Base-by-base conservation (phyloP, 2,888 invertebrate genomes). In the Scelioninae gen. 2 region DNA sequence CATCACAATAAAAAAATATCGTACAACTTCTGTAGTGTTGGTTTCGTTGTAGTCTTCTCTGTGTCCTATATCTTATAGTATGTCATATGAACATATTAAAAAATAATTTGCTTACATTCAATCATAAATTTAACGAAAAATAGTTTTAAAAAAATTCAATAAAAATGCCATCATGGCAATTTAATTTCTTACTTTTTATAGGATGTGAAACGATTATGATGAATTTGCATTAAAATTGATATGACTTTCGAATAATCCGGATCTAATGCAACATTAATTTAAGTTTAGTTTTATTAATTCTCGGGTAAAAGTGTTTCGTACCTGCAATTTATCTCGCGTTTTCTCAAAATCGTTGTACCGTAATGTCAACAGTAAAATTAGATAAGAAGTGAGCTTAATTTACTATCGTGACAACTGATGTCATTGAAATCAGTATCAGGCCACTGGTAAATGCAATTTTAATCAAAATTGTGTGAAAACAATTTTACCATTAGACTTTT, bases 351-450 rank as follows among this genome's bases (percentile, higher is more conserved):
- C 31, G 18, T 58, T n/a, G 22, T 22, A n/a, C 22, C 43, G 19
- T n/a, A 11, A 28, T 25, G n/a, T n/a, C n/a, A n/a, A n/a, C 39
- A 25, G 43, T 52, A 63, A 63, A 52, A 63, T 63, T 43, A 43
- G 63, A 63, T 63, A 63, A 52, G 52, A 10, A 22, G 15, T 33
- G 15, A 43, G 43, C 50, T 63, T 63, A 43, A 63, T 41, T 63
- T 52, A 52, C 52, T 18, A 41, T 61, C 63, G 50, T 41, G 39
- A 50, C 63, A 50, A 50, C 9, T 41, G 31, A 2, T 31, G 50
- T 50, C 39, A 61, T 28, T 61, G 41, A 50, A 50, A 50, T 50
- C 31, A 31, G 41, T 28, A 22, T n/a, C n/a, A n/a, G 7, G 9
- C 37, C 9, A 45, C 22, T 25, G 11, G 25, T 5, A 4, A 22